A percentile compares a stretch with the other conserved stretches of the same genome.
phyloP scores from a whole-genome alignment of 2,888 invertebrate genomes.

The Zonitis immaculata region DNA sequence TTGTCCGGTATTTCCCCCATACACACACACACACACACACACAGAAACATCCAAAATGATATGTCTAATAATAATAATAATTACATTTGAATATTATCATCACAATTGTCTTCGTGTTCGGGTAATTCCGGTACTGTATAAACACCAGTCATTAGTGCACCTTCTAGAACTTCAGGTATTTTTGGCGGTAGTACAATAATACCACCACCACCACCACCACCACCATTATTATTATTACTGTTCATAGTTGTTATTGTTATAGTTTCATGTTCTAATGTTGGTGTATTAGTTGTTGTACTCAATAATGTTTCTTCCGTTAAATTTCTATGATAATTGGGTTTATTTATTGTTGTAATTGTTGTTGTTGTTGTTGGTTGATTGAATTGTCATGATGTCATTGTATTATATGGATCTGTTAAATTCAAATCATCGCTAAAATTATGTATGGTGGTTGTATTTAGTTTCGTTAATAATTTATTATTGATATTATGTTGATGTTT shows the following conservation, averaged over 20 bases:
- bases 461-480: constrained; percentile 47
- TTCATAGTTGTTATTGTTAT: not conserved
- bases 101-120: constrained; percentile 53
- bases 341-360: constrained; percentile 27
- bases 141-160: constrained; percentile 51
- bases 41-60: too few relatives aligned
- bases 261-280: constrained; percentile 39
- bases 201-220: not conserved
- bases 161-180: constrained; percentile 46
- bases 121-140: constrained; percentile 56
- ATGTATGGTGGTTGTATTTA: constrained; percentile 46
- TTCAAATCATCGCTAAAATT: constrained; percentile 60
- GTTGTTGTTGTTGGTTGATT: constrained; percentile 46
- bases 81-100: constrained; percentile 47
- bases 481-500: constrained; percentile 55
- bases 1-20: too few relatives aligned
- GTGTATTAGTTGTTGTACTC: constrained; percentile 52
- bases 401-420: constrained; percentile 60
- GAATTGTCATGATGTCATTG: constrained; percentile 70
- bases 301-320: constrained; percentile 57
- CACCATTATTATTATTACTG: too few relatives aligned
- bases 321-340: constrained; percentile 57
- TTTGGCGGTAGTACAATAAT: constrained; percentile 22
- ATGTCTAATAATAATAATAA: too few relatives aligned
- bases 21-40: too few relatives aligned